Conservation (phyloP, 2,797 vertebrate species). For the Furcifer pardalis region DNA sequence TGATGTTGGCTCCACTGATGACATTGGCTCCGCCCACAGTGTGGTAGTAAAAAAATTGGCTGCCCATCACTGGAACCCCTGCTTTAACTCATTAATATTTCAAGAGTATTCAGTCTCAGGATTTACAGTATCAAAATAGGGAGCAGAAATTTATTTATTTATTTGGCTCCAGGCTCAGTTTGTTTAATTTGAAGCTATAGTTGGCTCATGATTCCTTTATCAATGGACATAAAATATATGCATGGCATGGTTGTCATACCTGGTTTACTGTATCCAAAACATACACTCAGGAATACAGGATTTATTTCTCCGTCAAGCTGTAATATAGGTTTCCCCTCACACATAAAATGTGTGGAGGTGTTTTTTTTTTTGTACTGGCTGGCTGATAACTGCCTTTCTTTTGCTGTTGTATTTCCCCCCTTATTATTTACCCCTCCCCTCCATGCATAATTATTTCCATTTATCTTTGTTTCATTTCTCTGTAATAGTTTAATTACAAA, state of each 20-base stretch:
- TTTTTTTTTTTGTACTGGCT: slow-evolving; percentile 14
- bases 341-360: slow-evolving; percentile 9
- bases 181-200: background rate
- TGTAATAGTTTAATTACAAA: background rate
- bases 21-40: no score
- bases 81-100: background rate
- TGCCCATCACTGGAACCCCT: no score
- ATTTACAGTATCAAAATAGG: no score
- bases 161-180: background rate
- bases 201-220: background rate
- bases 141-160: background rate
- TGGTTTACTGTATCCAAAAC: background rate
- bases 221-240: background rate
- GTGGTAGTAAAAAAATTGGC: no score
- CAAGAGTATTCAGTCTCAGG: background rate
- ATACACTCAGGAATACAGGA: slow-evolving; percentile 10
- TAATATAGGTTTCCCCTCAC: background rate
- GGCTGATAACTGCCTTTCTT: slow-evolving; percentile 11
- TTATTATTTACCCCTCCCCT: background rate
- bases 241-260: background rate
- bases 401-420: background rate
- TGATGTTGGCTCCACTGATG: no score
- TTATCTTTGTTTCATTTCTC: slow-evolving; percentile 12
- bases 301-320: background rate
- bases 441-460: background rate